phyloP scores from a whole-genome alignment of 2,888 invertebrate genomes.

The Rhingia rostrata region DNA sequence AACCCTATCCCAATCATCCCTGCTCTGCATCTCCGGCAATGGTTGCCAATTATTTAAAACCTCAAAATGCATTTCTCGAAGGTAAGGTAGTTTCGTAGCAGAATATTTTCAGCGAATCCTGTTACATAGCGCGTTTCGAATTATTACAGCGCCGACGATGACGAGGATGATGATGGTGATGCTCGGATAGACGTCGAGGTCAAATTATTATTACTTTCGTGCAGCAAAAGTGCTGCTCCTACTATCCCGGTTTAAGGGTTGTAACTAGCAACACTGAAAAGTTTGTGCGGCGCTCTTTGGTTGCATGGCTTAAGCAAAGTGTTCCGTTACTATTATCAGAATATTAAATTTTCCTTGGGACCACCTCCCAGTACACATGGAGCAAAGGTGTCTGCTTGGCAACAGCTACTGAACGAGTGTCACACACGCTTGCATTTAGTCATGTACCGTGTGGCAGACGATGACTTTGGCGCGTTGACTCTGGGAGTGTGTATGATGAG shows the following conservation, averaged over 20 bases:
- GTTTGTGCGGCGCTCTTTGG: conserved; percentile 22
- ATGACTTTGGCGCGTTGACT: conserved; percentile 24
- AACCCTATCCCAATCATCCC: conserved; percentile 21
- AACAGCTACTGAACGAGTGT: conserved; percentile 12
- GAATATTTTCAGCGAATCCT: neutral
- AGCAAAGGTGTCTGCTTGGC: conserved; percentile 22
- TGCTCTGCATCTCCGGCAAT: neutral
- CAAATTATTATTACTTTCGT: conserved; percentile 32
- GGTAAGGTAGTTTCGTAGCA: conserved; percentile 14
- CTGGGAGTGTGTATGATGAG: conserved; percentile 38
- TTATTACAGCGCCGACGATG: conserved; percentile 41
- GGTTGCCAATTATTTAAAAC: conserved; percentile 67
- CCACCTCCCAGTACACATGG: neutral
- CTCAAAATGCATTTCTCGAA: conserved; percentile 51
- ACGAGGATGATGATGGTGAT: conserved; percentile 23
- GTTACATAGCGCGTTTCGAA: neutral
- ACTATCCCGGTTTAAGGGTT: no score
- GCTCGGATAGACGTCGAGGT: conserved; percentile 37
- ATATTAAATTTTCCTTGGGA: conserved; percentile 70
- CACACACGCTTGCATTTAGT: conserved; percentile 32
- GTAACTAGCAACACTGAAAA: conserved; percentile 1
- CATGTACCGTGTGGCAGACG: conserved; percentile 22
- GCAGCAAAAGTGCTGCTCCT: neutral
- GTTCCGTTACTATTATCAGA: conserved; percentile 63
- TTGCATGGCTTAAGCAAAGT: neutral